Base-by-base conservation (phyloP, 2,113 vertebrate genomes). In the Podocnemis expansa region DNA sequence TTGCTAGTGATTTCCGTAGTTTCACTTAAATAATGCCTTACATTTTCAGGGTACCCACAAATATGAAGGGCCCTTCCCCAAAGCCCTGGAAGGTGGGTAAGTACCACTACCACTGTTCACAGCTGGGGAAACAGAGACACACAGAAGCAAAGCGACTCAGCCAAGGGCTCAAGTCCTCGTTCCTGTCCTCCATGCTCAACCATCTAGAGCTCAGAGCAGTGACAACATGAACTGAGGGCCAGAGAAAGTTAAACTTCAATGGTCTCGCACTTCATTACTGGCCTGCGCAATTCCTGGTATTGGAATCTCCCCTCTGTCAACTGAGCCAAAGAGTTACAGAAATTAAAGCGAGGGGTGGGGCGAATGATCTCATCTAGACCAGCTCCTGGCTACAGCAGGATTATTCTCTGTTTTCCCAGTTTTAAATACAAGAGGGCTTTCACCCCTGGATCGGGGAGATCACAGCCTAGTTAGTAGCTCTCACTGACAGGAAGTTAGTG, bases 391-490 rank as follows among this genome's bases (percentile, higher is more conserved):
- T 5, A 10, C 14, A 9, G 75, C 75, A 94, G 90, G 96, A 95
- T 96, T 96, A 96, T 93, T 97, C 91, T 90, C 96, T 92, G 95
- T 85, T 95, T 95, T 80, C 93, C 94, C 96, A 96, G 22, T 84
- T 60, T 93, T 89, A 85, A 95, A 95, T 89, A 85, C 94, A 91
- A 88, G 90, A 95, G 80, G 88, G 94, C 94, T 94, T 88, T 95
- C 93, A 78, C 90, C 1, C 0, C 94, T 88, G 87, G 93, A 93
- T 95, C 95, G 92, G 89, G 85, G 91, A 96, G 93, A 93, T 89
- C 96, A 95, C 93, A 96, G 75, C 90, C 87, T 4, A 58, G 34
- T 89, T 4, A 58, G 34, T 83, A 78, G 94, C 94, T 91, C 95
- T 86, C 1, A 8, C 7, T 34, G 13, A 96, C 92, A 86, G 91